These are phyloP conservation scores for Eutolmus rufibarbis DNA, from an alignment of 2,888 invertebrate species.

Conservation along the genomic window DNA sequence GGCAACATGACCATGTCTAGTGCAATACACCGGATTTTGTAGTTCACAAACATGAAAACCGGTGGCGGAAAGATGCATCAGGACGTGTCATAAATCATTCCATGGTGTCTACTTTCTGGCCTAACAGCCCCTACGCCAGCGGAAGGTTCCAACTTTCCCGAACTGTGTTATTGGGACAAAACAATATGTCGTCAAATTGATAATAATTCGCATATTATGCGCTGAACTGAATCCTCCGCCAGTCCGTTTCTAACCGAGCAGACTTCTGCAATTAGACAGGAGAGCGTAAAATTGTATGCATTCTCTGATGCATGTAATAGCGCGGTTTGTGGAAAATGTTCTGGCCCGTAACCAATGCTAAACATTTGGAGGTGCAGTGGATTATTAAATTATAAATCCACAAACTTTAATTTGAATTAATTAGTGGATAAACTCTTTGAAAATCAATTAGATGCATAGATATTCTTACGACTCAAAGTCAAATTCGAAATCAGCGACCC, in stretches of 20 bases:
- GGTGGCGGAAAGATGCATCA: conserved; percentile 8
- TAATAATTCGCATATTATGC: conserved; percentile 16
- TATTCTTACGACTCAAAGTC: too few relatives aligned
- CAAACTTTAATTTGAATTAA: background rate
- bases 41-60: background rate
- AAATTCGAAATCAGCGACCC: too few relatives aligned
- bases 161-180: conserved; percentile 3
- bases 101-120: background rate
- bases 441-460: too few relatives aligned
- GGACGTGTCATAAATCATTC: background rate
- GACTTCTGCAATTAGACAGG: background rate
- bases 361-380: background rate
- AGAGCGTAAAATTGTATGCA: background rate
- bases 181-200: conserved; percentile 25
- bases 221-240: background rate
- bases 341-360: background rate
- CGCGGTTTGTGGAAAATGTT: background rate
- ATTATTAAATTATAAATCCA: background rate
- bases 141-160: background rate
- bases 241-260: background rate
- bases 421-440: background rate
- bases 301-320: background rate
- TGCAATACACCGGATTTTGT: background rate
- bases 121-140: background rate
- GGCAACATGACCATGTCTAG: background rate